phyloP scores from a whole-genome alignment of 2,797 vertebrate genomes.

The Phaenicophaeus curvirostris region DNA sequence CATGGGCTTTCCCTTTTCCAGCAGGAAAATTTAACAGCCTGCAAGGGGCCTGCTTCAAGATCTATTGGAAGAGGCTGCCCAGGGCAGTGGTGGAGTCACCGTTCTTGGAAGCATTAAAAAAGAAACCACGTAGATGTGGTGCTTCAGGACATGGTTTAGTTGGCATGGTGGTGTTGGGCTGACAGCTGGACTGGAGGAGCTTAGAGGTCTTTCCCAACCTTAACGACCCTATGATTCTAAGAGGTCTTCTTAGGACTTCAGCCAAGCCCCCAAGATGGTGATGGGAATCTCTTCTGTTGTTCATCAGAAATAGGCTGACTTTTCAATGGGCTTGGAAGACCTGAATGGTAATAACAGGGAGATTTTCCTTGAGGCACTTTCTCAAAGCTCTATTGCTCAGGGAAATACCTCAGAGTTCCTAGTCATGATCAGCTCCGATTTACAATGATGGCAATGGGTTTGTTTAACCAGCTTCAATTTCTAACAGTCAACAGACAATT shows the following conservation, averaged over 20 bases:
- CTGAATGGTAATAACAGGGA: not conserved
- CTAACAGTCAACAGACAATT: not conserved
- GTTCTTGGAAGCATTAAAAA: too few species aligned
- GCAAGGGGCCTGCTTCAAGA: not conserved
- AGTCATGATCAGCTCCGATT: not conserved
- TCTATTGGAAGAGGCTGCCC: too few species aligned
- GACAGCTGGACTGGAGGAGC: too few species aligned
- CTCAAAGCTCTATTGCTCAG: not conserved
- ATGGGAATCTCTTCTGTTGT: not conserved
- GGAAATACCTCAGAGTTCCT: not conserved
- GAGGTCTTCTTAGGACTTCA: not conserved
- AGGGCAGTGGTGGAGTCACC: too few species aligned
- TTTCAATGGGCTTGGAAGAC: not conserved
- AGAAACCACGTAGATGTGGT: too few species aligned
- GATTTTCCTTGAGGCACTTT: not conserved
- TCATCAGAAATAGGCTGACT: not conserved
- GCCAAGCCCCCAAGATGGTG: not conserved
- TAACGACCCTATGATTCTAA: too few species aligned
- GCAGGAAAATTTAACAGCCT: not conserved
- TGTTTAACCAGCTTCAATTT: slow-evolving; percentile 6
- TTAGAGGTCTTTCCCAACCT: too few species aligned
- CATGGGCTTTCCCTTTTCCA: not conserved
- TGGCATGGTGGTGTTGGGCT: too few species aligned
- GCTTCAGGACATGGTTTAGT: too few species aligned
- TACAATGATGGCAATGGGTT: not conserved